Evolutionary conservation across 53 echinoderm and acorn worm genomes (phyloP), one percentile per base, ranked within the genome.

Genomic region (Crossaster papposus): DNA sequence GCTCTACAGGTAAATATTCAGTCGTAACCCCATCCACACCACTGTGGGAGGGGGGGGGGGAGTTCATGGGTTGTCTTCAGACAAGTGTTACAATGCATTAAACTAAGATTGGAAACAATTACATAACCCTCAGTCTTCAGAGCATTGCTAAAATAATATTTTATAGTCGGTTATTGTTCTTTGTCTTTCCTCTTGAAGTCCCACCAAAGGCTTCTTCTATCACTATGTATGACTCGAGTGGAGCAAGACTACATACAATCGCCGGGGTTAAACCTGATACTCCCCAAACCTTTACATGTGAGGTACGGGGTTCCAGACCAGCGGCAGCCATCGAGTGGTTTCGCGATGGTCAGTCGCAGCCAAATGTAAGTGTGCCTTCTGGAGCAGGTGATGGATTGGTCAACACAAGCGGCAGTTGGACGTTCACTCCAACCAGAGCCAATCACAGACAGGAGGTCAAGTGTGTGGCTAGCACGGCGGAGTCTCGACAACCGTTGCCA

Each of bases 311-410:
- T 70, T 30, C 90, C 58, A 75, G 52, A 30, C 90, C 90, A 23
- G 34, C 77, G 3, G 83, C 62, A 6, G 44, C 82, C 4, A 90
- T 90, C 37, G 14, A 28, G 53, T 90, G 90, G 90, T 90, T 63
- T 64, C 0, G 76, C 35, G 53, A 81, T 23, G 65, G 10, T 35
- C 13, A 11, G 32, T 20, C 54, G 70, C 33, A 35, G 36, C 13
- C 14, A 20, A 54, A 34, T 3, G 51, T 24, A 9, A 35, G 10
- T 29, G 36, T 52, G 20, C 33, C 51, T 11, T 13, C 51, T 52
- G 78, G 78, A 78, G 78, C 4, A 51, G 51, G 24, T 50, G 51
- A 78, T 24, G 51, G 26, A 11, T 4, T 51, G 24, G 51, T 78
- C 9, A 23, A 78, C 28, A 51, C 78, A 6, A 78, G 3, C 11